A percentile compares a stretch with the other conserved stretches of the same genome.
These are phyloP conservation scores for Brachyopa scutellaris DNA, from an alignment of 2,888 invertebrate genomes.

Conservation along the genomic window DNA sequence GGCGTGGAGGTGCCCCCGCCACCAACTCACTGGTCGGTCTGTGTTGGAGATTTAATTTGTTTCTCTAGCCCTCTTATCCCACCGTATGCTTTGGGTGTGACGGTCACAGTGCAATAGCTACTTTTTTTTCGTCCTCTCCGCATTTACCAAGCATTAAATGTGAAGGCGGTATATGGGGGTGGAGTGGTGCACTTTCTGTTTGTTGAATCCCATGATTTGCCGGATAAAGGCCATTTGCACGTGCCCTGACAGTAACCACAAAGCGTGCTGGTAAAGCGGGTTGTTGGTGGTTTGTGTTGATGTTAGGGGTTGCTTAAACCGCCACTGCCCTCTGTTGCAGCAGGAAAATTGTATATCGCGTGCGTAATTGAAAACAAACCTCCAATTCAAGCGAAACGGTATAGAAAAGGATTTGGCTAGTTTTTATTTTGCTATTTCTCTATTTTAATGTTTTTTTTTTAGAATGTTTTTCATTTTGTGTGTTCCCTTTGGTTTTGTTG, in stretches of 20 bases:
- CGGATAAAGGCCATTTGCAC: constrained; percentile 66
- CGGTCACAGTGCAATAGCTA: constrained; percentile 50
- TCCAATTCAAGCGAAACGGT: constrained; percentile 46
- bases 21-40: constrained; percentile 4
- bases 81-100: constrained; percentile 24
- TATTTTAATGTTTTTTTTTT: constrained; percentile 11
- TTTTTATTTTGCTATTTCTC: constrained; percentile 27
- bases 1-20: background rate
- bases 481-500: constrained; percentile 47
- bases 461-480: constrained; percentile 29
- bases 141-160: constrained; percentile 52
- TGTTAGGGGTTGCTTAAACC: background rate
- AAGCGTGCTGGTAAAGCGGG: constrained; percentile 50
- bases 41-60: constrained; percentile 62
- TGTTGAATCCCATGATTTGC: constrained; percentile 61
- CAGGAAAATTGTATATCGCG: constrained; percentile 57
- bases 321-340: background rate
- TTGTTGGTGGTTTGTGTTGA: constrained; percentile 46
- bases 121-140: constrained; percentile 10
- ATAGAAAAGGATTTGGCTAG: constrained; percentile 64
- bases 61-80: constrained; percentile 43
- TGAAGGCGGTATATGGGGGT: background rate
- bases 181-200: background rate
- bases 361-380: constrained; percentile 71
- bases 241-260: constrained; percentile 66